Conservation (phyloP, 2,888 invertebrate species). For the Coenonympha arcania region DNA sequence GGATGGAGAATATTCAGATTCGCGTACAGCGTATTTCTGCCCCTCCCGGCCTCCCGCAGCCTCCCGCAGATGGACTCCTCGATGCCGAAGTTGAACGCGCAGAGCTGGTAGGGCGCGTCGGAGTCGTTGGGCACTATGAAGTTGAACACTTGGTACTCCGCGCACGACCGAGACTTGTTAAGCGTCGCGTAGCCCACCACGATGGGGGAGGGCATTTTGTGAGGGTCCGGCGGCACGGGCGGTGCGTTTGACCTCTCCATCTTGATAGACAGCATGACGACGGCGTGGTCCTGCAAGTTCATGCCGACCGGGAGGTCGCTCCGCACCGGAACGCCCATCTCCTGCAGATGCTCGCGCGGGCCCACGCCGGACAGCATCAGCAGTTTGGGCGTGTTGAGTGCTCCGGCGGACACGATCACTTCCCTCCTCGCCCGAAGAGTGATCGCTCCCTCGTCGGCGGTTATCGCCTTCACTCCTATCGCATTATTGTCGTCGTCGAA, state of each 20-base stretch:
- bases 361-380: constrained; percentile 36
- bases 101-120: constrained; percentile 15
- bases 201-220: constrained; percentile 27
- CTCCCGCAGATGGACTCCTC: constrained; percentile 37
- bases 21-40: constrained; percentile 28
- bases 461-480: constrained; percentile 29
- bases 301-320: constrained; percentile 41
- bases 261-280: constrained; percentile 26
- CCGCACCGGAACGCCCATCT: constrained; percentile 33
- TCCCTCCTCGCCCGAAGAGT: constrained; percentile 30
- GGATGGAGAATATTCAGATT: constrained; percentile 29
- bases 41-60: constrained; percentile 32
- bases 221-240: constrained; percentile 27
- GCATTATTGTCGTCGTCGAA: constrained; percentile 32
- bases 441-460: constrained; percentile 21
- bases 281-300: constrained; percentile 39
- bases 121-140: constrained; percentile 19
- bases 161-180: constrained; percentile 29
- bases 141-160: constrained; percentile 35
- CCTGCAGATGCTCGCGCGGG: constrained; percentile 56
- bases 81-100: constrained; percentile 64
- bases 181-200: constrained; percentile 32
- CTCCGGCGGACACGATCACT: constrained; percentile 51
- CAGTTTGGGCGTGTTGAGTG: constrained; percentile 40
- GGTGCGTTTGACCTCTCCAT: constrained; percentile 52